These are phyloP conservation scores for Helicolenus hilgendorfi DNA, from an alignment of 2,797 vertebrate genomes.

Conservation along the genomic window DNA sequence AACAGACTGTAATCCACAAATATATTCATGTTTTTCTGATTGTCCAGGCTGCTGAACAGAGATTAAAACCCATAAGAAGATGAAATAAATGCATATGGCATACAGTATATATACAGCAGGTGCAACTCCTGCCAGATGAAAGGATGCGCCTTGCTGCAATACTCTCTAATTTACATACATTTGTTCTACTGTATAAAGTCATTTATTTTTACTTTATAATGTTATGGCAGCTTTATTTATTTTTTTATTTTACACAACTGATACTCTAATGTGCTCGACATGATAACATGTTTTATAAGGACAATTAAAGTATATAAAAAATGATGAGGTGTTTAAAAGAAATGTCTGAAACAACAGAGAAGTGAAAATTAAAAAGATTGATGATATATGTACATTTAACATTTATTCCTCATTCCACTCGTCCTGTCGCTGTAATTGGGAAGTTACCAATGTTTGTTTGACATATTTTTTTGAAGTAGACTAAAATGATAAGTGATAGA, in stretches of 20 bases:
- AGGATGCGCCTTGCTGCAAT: not conserved
- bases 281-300: not conserved
- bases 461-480: not conserved
- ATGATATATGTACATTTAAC: not conserved
- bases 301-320: no score
- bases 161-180: not conserved
- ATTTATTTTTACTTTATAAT: not conserved
- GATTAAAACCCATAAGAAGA: constrained; percentile 1
- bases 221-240: not conserved
- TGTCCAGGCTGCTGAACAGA: not conserved
- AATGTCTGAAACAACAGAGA: no score
- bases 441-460: not conserved
- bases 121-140: not conserved
- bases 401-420: not conserved
- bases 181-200: not conserved
- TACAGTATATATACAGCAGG: not conserved
- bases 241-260: not conserved
- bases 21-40: constrained; percentile 11
- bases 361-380: no score
- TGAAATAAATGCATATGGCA: not conserved
- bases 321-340: no score
- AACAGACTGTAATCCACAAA: constrained; percentile 38
- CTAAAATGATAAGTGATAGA: not conserved
- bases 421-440: not conserved
- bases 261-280: not conserved